Evolutionary conservation across 2,888 invertebrate genomes (phyloP).

Genomic region (Hypselothyrea guttata): DNA sequence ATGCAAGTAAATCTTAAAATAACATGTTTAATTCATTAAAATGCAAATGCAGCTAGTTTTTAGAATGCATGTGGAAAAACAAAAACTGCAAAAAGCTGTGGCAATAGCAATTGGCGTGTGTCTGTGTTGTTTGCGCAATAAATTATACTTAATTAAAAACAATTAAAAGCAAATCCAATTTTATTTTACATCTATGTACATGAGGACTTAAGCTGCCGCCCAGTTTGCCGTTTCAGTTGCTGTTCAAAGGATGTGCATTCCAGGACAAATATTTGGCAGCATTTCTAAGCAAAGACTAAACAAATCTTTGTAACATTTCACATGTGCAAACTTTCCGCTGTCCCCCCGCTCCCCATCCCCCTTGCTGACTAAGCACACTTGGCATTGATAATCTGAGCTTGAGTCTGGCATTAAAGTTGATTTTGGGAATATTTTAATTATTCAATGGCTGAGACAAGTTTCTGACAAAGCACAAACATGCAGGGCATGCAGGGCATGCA

Average conservation of each 20-base stretch:
- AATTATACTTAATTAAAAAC: slow-evolving; percentile 79
- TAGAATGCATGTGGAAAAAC: slow-evolving; percentile 8
- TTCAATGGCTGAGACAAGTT: slow-evolving; percentile 38
- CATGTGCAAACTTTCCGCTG: slow-evolving; percentile 72
- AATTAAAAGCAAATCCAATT: slow-evolving; percentile 78
- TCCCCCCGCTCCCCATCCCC: background rate
- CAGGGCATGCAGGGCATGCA: slow-evolving; percentile 3
- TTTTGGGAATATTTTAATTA: slow-evolving; percentile 63
- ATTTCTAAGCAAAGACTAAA: slow-evolving; percentile 58
- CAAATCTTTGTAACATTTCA: slow-evolving; percentile 67
- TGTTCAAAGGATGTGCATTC: slow-evolving; percentile 34
- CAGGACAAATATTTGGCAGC: slow-evolving; percentile 67
- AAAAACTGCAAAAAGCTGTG: slow-evolving; percentile 5
- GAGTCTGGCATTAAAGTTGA: slow-evolving; percentile 50
- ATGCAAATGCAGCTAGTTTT: slow-evolving; percentile 50
- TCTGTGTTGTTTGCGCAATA: slow-evolving; percentile 66
- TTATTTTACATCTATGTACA: slow-evolving; percentile 42
- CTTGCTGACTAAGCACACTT: background rate
- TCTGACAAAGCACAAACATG: background rate
- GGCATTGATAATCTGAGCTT: slow-evolving; percentile 52
- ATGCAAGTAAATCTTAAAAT: slow-evolving; percentile 30
- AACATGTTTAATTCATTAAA: slow-evolving; percentile 54
- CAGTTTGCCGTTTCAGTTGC: slow-evolving; percentile 9
- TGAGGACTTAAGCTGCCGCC: slow-evolving; percentile 17
- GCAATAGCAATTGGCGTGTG: slow-evolving; percentile 9